These are phyloP conservation scores for human DNA, from an alignment of 2,113 vertebrate species.

Conservation along the genomic window DNA sequence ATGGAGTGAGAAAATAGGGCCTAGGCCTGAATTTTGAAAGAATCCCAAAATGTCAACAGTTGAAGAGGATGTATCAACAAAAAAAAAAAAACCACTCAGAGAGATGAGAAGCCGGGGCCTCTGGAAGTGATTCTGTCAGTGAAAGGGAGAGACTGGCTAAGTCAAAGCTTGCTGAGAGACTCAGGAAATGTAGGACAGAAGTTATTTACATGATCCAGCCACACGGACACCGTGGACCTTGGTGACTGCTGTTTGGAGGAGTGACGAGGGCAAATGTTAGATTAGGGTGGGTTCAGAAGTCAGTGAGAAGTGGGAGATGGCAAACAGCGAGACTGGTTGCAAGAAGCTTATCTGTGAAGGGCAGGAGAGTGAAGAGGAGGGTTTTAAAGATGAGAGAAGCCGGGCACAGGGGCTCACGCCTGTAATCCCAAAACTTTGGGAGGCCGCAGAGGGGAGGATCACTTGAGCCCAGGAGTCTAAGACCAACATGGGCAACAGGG, in stretches of 20 bases:
- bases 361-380: neutral
- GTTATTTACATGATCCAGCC: neutral
- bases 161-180: neutral
- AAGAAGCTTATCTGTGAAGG: neutral
- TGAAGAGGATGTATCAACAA: neutral
- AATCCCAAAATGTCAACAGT: neutral
- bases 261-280: neutral
- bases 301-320: too few relatives aligned
- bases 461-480: too few relatives aligned
- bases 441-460: too few relatives aligned
- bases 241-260: too few relatives aligned
- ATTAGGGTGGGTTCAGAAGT: neutral
- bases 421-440: too few relatives aligned
- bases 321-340: neutral
- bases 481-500: too few relatives aligned
- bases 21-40: neutral
- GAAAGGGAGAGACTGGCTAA: neutral
- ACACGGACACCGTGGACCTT: fast-evolving
- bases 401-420: neutral
- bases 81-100: neutral
- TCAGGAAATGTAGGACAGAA: neutral
- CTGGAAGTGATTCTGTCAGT: neutral
- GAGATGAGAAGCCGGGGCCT: neutral
- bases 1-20: neutral
- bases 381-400: neutral